Evolutionary conservation across 1,140 invertebrate genomes (phyloP).

Genomic region (Diorhabda elongata): DNA sequence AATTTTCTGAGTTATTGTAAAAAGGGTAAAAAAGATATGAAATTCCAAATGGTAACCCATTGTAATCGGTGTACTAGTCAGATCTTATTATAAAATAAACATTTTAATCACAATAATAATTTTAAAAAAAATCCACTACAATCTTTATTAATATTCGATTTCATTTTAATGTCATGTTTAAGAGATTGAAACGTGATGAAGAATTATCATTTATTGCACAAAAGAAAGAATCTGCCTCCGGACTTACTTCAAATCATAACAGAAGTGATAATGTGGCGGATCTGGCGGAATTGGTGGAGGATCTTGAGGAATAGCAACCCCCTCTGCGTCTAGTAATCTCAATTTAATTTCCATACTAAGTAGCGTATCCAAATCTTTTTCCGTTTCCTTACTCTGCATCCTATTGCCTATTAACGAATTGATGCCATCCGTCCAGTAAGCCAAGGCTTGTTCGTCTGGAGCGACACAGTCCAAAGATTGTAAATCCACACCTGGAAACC

Average conservation of each 20-base stretch:
- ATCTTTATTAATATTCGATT: too few species aligned
- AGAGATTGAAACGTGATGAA: too few species aligned
- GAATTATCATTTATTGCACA: too few species aligned
- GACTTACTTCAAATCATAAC: slow-evolving; percentile 57
- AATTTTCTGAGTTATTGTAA: too few species aligned
- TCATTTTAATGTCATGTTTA: too few species aligned
- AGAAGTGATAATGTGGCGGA: slow-evolving; percentile 85
- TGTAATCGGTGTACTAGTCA: too few species aligned
- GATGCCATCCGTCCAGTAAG: slow-evolving; percentile 95
- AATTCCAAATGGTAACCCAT: too few species aligned
- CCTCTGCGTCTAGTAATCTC: slow-evolving; percentile 87
- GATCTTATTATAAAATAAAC: too few species aligned
- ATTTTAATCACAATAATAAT: too few species aligned
- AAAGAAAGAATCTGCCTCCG: too few species aligned
- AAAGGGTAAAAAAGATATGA: too few species aligned
- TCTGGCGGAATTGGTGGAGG: slow-evolving; percentile 85
- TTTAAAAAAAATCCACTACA: too few species aligned
- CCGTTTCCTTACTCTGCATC: slow-evolving; percentile 86
- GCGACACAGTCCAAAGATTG: slow-evolving; percentile 87
- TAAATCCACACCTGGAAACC: slow-evolving; percentile 48
- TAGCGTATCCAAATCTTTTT: slow-evolving; percentile 86
- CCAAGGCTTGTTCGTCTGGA: slow-evolving; percentile 81
- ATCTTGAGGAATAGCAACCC: slow-evolving; percentile 89
- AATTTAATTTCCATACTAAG: slow-evolving; percentile 96
- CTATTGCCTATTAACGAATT: slow-evolving; percentile 83